Conservation (phyloP, 2,888 invertebrate genomes). For the Drosophila kanekoi region DNA sequence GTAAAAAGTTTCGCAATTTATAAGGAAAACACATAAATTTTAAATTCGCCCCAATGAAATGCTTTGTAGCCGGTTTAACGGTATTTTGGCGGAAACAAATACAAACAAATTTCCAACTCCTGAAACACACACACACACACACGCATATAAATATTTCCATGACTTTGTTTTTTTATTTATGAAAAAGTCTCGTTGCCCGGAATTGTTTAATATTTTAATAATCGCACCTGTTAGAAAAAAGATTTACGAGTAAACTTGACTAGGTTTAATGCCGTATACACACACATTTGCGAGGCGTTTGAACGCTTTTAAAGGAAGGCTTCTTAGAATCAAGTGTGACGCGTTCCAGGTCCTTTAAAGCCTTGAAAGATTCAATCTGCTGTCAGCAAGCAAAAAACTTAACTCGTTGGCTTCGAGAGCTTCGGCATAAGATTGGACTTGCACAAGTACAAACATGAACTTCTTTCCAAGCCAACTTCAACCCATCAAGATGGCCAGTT, state of each 20-base stretch:
- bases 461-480: not conserved
- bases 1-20: constrained; percentile 57
- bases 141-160: not conserved
- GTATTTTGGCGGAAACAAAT: constrained; percentile 66
- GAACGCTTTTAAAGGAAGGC: not conserved
- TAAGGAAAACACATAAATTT: constrained; percentile 70
- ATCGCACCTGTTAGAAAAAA: constrained; percentile 4
- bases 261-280: not conserved
- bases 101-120: constrained; percentile 65
- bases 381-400: not conserved
- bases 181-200: not conserved
- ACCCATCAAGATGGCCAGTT: not conserved
- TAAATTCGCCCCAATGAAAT: constrained; percentile 64
- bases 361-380: not conserved
- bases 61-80: constrained; percentile 66
- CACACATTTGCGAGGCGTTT: not conserved
- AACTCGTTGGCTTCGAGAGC: constrained; percentile 1
- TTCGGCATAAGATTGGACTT: not conserved
- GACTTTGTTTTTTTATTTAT: constrained; percentile 4
- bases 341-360: not conserved
- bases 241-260: not conserved
- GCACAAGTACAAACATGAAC: not conserved
- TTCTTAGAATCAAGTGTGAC: not conserved
- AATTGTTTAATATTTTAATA: constrained; percentile 18
- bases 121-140: not conserved